phyloP scores from a whole-genome alignment of 2,888 invertebrate genomes.

The Erebia epiphron region DNA sequence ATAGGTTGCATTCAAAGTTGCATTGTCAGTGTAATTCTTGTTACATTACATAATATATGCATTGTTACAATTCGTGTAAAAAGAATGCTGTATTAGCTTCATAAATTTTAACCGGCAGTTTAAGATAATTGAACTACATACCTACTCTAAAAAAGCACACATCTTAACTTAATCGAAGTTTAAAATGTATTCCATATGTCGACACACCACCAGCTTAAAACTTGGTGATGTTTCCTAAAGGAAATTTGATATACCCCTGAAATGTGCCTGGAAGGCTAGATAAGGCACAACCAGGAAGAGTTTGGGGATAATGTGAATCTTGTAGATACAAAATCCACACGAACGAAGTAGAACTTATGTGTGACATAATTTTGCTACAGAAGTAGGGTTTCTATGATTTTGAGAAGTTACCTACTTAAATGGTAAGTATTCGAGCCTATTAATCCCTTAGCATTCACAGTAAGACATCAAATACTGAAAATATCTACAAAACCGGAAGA shows the following conservation, averaged over 20 bases:
- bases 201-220: conserved; percentile 55
- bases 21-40: too few species aligned
- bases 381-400: background rate
- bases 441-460: background rate
- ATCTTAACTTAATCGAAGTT: too few species aligned
- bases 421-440: background rate
- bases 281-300: conserved; percentile 63
- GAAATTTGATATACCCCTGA: conserved; percentile 62
- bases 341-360: background rate
- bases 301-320: conserved; percentile 50
- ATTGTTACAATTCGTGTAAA: too few species aligned
- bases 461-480: background rate
- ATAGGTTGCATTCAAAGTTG: too few species aligned
- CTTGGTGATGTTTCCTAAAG: conserved; percentile 67
- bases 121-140: too few species aligned
- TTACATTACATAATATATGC: too few species aligned
- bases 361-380: background rate
- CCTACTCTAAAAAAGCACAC: too few species aligned
- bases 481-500: background rate
- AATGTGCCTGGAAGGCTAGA: conserved; percentile 59
- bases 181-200: conserved; percentile 54
- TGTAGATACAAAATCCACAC: too few species aligned
- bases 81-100: too few species aligned
- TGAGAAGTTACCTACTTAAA: background rate
- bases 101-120: too few species aligned